Base-by-base conservation (phyloP, 2,113 vertebrate genomes). In the Myanophis thanlyinensis region DNA sequence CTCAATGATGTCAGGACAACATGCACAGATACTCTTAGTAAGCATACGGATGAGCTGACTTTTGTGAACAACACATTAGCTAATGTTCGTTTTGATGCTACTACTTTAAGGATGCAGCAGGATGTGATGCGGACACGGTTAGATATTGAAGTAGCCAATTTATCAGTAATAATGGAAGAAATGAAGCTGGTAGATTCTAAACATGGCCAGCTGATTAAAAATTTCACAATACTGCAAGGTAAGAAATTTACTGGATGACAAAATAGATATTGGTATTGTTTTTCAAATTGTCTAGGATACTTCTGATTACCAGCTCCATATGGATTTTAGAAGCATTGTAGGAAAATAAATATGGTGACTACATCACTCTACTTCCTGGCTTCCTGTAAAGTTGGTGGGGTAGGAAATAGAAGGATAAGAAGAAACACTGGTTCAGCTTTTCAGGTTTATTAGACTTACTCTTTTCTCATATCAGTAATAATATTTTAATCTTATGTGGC, bases 161-260 rank as follows among this genome's bases (percentile, higher is more conserved):
- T 99, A 91, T 99, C 98, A 0, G 97, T 98, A 88, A 98, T 99
- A 92, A 99, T 99, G 99, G 99, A 99, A 96, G 99, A 99, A 97
- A 99, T 99, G 99, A 99, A 99, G 94, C 95, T 99, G 73, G 99
- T 99, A 49, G 99, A 99, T 97, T 99, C 98, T 96, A 99, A 98
- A 94, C 99, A 99, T 89, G 98, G 99, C 15, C 99, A 99, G 91
- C 98, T 99, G 27, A 99, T 99, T 97, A 99, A 98, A 95, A 99
- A 99, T 96, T 99, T 99, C 96, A 99, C 99, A 56, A 98, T 99
- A 95, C 97, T 99, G 92, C 98, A 99, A 97, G 99, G 99, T 99
- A 96, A 96, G 97, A 51, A 52, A 13, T 67, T 91, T 94, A 40
- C 91, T 2, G 89, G 84, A 80, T 84, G 23, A 87, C 20, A 15